Conservation (phyloP, 1,140 invertebrate species). For the Trichomalopsis sarcophagae region DNA sequence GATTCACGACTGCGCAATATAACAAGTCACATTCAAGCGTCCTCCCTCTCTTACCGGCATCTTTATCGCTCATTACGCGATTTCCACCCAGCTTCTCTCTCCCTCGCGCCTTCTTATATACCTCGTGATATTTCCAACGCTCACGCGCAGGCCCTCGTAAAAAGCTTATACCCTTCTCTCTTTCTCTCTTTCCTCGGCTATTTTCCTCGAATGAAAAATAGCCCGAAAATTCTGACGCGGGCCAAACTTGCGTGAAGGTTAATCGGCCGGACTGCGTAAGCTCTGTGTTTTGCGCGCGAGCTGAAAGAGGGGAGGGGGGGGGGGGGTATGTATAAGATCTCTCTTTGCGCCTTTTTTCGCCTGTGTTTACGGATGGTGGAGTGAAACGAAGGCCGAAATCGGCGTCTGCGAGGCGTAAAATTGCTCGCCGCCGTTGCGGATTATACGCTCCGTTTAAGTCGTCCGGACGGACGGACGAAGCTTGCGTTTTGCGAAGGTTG, state of each 20-base stretch:
- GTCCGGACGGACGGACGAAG: neutral
- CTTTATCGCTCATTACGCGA: constrained; percentile 40
- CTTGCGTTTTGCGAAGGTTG: neutral
- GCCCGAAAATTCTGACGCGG: constrained; percentile 51
- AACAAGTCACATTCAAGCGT: constrained; percentile 1
- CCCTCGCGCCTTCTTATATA: constrained; percentile 42
- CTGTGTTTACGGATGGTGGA: neutral
- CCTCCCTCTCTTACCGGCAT: neutral
- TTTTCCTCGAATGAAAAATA: constrained; percentile 54
- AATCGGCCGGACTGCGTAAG: constrained; percentile 59
- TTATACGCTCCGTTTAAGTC: constrained; percentile 40
- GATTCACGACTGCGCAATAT: constrained; percentile 12
- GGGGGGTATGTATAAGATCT: neutral
- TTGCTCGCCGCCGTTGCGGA: constrained; percentile 24
- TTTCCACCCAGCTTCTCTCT: constrained; percentile 41
- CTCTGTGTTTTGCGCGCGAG: constrained; percentile 11
- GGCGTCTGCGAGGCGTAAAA: constrained; percentile 29
- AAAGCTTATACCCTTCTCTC: neutral
- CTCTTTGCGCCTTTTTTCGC: constrained; percentile 11
- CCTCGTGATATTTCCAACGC: constrained; percentile 52
- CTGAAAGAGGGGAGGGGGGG: neutral
- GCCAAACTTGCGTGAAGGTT: constrained; percentile 63
- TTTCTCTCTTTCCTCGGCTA: constrained; percentile 21
- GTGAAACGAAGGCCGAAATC: neutral
- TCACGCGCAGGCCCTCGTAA: constrained; percentile 27